Conservation (phyloP, 2,888 invertebrate genomes). For the Heliconius ethilla region DNA sequence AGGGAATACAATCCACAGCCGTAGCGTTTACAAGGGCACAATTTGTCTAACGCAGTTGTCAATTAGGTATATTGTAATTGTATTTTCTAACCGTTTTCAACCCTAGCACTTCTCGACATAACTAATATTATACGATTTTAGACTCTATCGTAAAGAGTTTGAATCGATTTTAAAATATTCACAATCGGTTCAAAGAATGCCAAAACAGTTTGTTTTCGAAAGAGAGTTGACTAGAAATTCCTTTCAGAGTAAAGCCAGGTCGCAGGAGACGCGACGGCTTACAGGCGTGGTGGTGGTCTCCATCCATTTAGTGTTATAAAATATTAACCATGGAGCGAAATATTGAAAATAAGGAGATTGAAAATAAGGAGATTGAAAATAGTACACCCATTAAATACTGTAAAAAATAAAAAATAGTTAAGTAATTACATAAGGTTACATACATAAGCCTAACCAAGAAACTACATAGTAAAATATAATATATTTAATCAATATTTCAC, state of each 20-base stretch:
- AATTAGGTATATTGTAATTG: too few species aligned
- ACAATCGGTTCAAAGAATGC: not conserved
- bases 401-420: too few species aligned
- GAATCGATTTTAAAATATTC: not conserved
- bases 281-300: conserved; percentile 20
- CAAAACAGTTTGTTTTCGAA: conserved; percentile 26
- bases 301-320: too few species aligned
- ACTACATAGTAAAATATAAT: not conserved
- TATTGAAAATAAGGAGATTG: too few species aligned
- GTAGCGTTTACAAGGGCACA: too few species aligned
- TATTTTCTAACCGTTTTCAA: not conserved
- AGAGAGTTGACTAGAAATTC: conserved; percentile 26
- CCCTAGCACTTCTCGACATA: not conserved
- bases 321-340: too few species aligned
- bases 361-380: too few species aligned
- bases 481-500: conserved; percentile 8
- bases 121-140: not conserved
- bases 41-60: too few species aligned
- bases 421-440: too few species aligned
- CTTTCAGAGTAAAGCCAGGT: conserved; percentile 20
- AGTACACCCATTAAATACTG: too few species aligned
- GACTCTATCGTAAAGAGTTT: not conserved
- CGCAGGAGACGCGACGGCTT: conserved; percentile 19
- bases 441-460: not conserved
- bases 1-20: too few species aligned